Evolutionary conservation across 2,797 vertebrate genomes (phyloP).

Genomic region (Benthosema pterotum): DNA sequence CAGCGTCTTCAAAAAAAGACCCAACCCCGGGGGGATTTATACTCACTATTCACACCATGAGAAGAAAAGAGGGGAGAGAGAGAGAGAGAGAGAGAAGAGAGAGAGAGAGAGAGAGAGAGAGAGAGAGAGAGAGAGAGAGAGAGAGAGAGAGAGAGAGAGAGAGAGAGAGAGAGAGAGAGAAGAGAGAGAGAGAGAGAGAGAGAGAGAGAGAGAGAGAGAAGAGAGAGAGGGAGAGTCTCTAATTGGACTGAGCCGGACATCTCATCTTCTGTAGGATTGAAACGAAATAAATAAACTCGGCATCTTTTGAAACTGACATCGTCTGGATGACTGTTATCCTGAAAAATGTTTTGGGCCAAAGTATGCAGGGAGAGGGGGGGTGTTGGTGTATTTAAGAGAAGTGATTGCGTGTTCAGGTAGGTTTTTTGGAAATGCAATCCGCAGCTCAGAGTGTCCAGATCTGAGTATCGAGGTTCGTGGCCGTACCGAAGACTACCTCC

Average conservation of each 20-base stretch:
- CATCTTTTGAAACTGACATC: no score
- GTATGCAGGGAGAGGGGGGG: conserved; percentile 11
- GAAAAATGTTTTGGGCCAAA: no score
- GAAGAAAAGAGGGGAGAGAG: conserved; percentile 67
- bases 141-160: conserved; percentile 17
- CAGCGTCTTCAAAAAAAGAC: conserved; percentile 75
- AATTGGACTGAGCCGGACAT: no score
- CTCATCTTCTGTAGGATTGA: no score
- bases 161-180: conserved; percentile 9
- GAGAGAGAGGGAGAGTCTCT: no score
- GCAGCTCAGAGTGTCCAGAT: no score
- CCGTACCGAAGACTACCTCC: no score
- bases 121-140: conserved; percentile 38
- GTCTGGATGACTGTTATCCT: no score
- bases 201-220: conserved; percentile 8
- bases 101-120: conserved; percentile 22
- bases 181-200: conserved; percentile 1
- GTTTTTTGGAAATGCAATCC: conserved; percentile 71
- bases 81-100: conserved; percentile 75
- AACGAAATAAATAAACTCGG: no score
- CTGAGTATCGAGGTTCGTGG: no score
- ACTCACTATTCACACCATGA: conserved; percentile 72
- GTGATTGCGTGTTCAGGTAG: background rate
- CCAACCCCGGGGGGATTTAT: conserved; percentile 73
- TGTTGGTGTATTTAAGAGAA: conserved; percentile 4